phyloP scores from a whole-genome alignment of 2,797 vertebrate species.

The Psittacula echo region DNA sequence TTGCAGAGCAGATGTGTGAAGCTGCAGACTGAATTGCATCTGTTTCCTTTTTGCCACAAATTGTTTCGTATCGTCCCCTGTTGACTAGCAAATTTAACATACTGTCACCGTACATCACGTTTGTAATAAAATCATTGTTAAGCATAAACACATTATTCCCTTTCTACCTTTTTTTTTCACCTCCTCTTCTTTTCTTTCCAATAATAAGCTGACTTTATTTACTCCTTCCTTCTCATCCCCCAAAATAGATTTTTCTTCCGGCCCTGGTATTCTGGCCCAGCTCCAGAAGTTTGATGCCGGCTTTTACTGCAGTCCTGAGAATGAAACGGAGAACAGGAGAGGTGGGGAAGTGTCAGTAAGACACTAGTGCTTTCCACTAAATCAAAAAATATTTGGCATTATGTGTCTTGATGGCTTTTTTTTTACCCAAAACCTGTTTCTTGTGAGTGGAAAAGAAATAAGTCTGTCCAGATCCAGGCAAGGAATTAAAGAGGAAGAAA shows the following conservation, averaged over 20 bases:
- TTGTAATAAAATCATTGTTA: constrained; percentile 32
- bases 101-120: background rate
- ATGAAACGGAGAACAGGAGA: background rate
- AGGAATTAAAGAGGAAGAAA: background rate
- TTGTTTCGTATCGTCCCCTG: constrained; percentile 21
- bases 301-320: background rate
- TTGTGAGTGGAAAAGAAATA: background rate
- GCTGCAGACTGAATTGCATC: constrained; percentile 62
- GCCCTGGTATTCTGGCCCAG: background rate
- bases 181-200: background rate
- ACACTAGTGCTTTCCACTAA: background rate
- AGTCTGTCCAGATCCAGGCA: background rate
- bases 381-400: background rate
- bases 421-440: background rate
- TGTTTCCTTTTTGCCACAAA: constrained; percentile 52
- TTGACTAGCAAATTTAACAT: constrained; percentile 57
- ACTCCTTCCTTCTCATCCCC: background rate
- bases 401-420: background rate
- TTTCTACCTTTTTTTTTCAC: background rate
- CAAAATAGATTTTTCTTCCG: background rate
- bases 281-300: background rate
- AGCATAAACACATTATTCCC: background rate
- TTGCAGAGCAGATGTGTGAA: constrained; percentile 64
- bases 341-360: background rate
- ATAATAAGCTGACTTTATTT: background rate